Evolutionary conservation across 2,113 vertebrate genomes (phyloP), one percentile per base, ranked within the genome.

Genomic region (Rhinolophus sinicus): DNA sequence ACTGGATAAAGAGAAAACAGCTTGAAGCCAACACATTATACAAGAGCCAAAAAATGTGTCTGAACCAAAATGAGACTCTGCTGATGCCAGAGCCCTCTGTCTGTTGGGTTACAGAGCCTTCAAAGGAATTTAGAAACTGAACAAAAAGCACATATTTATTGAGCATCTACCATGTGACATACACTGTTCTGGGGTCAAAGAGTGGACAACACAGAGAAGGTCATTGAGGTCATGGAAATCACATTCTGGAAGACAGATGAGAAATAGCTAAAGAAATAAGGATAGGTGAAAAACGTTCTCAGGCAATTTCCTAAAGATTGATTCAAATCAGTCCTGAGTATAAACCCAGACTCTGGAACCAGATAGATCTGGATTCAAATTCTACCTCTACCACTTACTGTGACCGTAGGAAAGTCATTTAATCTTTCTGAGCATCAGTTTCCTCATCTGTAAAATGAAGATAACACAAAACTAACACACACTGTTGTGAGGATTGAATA

Each of bases 91-190:
- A 64, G 2, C 3, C 12, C n/a, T 89, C n/a, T 58, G 47, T 33
- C 77, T 82, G 10, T 28, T 40, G 35, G 19, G 47, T 64, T 65
- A 6, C 6, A 35, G 2, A 26, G 38, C 14, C 56, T 70, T 54
- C 13, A 38, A 14, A 93, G 60, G 85, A 67, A 83, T 92, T 92
- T 67, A 76, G 64, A 92, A 87, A 87, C 65, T 7, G 19, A 87
- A 28, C 8, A 56, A 85, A 47, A 10, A 38, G 18, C 13, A 50
- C 22, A 4, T 28, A 33, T 77, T 69, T 70, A n/a, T 9, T 91
- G 93, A 91, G 35, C 47, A 65, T 35, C 24, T 93, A 47, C 70
- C 28, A 22, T 30, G 24, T 58, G 33, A 35, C 21, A 47, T 18
- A 56, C 4, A 12, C 50, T 73, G n/a, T 77, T 22, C 72, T 28